Percentiles rank a stretch among this genome's conserved stretches.
Conservation (phyloP, 2,113 vertebrate species). For the Chroicocephalus ridibundus region DNA sequence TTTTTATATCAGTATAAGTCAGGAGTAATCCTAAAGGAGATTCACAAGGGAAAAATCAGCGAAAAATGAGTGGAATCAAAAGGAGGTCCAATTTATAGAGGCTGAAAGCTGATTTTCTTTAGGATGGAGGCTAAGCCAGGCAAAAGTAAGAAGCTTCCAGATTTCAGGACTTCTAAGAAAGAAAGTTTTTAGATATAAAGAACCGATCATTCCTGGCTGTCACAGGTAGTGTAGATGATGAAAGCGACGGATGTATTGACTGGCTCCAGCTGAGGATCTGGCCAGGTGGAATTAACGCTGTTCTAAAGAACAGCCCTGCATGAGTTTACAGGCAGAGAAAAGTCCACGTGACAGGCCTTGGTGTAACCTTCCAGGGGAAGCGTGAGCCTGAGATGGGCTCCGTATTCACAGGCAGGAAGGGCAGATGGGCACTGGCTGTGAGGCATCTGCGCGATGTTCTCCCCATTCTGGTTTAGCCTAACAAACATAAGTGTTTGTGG, state of each 20-base stretch:
- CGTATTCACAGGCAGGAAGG: background rate
- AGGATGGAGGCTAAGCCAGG: background rate
- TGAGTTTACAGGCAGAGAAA: background rate
- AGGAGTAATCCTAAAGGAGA: background rate
- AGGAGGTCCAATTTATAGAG: background rate
- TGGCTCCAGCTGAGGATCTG: background rate
- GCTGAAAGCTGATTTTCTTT: background rate
- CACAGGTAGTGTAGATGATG: background rate
- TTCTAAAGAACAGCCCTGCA: background rate
- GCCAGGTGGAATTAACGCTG: background rate
- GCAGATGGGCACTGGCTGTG: background rate
- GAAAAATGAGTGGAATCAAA: background rate
- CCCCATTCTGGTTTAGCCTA: background rate
- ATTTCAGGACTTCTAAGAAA: background rate
- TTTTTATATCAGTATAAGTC: background rate
- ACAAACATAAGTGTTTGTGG: background rate
- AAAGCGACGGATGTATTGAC: background rate
- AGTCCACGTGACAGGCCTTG: background rate
- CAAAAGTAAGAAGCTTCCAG: background rate
- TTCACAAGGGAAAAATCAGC: background rate
- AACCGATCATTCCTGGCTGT: background rate
- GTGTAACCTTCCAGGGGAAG: background rate
- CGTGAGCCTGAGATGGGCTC: background rate
- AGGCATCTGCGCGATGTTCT: background rate
- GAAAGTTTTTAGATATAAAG: background rate